Evolutionary conservation across 2,113 vertebrate species (phyloP).

Genomic region (Caloenas nicobarica): DNA sequence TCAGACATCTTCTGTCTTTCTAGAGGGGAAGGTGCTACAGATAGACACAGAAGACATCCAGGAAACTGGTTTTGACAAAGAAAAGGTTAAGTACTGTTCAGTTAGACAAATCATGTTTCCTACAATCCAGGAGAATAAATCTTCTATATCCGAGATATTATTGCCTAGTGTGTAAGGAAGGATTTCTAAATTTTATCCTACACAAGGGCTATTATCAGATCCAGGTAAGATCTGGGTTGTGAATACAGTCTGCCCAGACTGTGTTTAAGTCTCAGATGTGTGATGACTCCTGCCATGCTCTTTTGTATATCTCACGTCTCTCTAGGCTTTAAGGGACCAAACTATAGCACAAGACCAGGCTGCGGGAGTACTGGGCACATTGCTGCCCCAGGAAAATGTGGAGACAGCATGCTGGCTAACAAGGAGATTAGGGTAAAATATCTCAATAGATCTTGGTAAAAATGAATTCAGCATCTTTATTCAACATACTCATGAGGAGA

Average conservation of each 20-base stretch:
- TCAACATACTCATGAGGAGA: background rate
- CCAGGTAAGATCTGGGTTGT: background rate
- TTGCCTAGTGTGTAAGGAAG: background rate
- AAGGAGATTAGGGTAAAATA: background rate
- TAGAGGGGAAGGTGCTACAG: background rate
- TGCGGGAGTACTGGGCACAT: background rate
- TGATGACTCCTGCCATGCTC: accelerated
- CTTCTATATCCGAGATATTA: background rate
- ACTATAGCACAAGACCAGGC: background rate
- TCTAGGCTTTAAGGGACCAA: background rate
- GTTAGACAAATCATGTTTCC: background rate
- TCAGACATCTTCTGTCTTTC: background rate
- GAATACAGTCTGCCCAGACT: background rate
- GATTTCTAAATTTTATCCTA: background rate
- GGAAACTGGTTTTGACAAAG: background rate
- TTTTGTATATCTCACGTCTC: background rate
- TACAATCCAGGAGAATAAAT: background rate
- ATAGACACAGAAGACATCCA: background rate
- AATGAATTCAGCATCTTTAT: background rate
- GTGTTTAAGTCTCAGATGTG: background rate
- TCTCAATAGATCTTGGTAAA: background rate
- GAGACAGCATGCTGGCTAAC: background rate
- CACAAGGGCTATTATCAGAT: background rate
- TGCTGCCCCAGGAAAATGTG: background rate
- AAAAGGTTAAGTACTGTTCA: background rate